Evolutionary conservation across 2,113 vertebrate species (phyloP).

Genomic region (Numida meleagris): DNA sequence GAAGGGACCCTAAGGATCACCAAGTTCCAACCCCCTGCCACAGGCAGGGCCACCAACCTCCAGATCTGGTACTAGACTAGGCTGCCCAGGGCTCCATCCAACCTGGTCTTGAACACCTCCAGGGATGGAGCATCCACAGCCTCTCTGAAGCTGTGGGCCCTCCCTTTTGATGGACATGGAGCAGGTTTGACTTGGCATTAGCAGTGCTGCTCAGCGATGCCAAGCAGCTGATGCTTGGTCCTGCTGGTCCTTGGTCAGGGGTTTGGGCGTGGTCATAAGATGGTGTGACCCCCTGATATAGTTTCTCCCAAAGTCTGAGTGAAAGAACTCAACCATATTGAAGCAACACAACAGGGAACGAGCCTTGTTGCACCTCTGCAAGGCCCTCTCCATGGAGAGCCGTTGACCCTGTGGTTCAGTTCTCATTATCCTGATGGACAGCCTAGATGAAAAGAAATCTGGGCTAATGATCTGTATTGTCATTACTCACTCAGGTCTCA

Average conservation of each 20-base stretch:
- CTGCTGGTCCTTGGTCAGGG: not conserved
- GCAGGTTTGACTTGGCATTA: not conserved
- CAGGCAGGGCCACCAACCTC: too few relatives aligned
- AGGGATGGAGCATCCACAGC: too few relatives aligned
- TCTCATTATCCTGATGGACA: not conserved
- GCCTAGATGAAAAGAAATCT: not conserved
- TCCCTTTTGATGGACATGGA: too few relatives aligned
- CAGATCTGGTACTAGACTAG: too few relatives aligned
- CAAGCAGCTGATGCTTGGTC: fast-evolving
- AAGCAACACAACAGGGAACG: not conserved
- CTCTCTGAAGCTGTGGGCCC: too few relatives aligned
- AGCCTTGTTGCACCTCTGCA: not conserved
- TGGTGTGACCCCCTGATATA: not conserved
- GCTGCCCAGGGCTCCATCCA: too few relatives aligned
- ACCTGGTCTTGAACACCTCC: too few relatives aligned
- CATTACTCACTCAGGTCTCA: not conserved
- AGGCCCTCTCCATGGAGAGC: not conserved
- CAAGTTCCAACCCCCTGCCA: too few relatives aligned
- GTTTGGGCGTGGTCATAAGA: not conserved
- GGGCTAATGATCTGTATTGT: not conserved
- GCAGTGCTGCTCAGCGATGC: not conserved
- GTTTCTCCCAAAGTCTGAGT: not conserved
- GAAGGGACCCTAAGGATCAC: too few relatives aligned
- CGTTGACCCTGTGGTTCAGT: not conserved
- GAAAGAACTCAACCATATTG: not conserved